Evolutionary conservation across 2,113 vertebrate species (phyloP), one percentile per base, ranked within the genome.

Genomic region (Paracanthobrama guichenoti): DNA sequence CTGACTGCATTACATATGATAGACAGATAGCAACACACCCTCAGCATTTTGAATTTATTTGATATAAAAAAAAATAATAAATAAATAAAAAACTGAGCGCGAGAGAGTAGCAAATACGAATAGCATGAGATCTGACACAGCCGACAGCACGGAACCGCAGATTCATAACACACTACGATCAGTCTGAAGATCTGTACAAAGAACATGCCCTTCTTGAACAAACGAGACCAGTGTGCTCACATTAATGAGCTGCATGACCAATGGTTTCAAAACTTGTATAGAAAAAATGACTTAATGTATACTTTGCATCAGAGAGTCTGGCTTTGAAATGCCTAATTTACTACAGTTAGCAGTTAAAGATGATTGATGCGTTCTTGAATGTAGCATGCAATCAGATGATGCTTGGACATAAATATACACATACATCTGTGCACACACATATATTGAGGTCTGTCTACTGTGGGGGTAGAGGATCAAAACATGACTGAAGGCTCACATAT

Each of bases 211-310:
- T 55, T 35, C 31, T 73, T 62, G 42, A 81, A 50, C 28, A 85
- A 81, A 64, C 8, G 20, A 76, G 42, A 76, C 50, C 83, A 71
- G 88, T 85, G 83, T 89, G 89, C 90, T 88, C 91, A 87, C 89
- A 81, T 35, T 74, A 62, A 57, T 20, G 42, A 48, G 44, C 11
- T 67, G 44, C 60, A 20, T 31, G 16, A 79, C 12, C 9, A 71
- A 81, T 66, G n/a, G 16, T 28, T 80, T 48, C n/a, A 62, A 62
- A 79, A 46, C 14, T 18, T n/a, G n/a, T 42, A 20, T 14, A 28
- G 14, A 10, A 42, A 28, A 39, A 22, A 64, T 20, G 0, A 44
- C 35, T 77, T 76, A 0, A 22, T 11, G 18, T 28, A 5, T 73
- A 46, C 13, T 73, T 13, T n/a, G 13, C 76, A 79, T 62, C 57